Evolutionary conservation across 2,797 vertebrate genomes (phyloP).

Genomic region (Chromis chromis): DNA sequence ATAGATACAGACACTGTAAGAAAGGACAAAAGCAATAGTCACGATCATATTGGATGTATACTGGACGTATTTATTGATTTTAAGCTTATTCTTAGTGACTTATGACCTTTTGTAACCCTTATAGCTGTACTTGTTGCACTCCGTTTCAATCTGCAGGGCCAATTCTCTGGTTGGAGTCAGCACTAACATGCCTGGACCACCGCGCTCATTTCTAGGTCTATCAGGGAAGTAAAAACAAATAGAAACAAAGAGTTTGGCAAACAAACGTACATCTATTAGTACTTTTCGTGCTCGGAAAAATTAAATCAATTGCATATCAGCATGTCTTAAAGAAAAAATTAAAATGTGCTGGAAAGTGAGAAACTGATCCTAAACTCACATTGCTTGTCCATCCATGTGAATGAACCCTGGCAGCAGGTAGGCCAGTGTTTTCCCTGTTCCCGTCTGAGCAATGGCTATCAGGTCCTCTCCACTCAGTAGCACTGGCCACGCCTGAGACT

Average conservation of each 20-base stretch:
- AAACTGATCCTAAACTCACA: conserved; percentile 83
- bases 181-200: conserved; percentile 95
- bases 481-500: conserved; percentile 97
- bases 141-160: conserved; percentile 93
- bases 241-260: neutral
- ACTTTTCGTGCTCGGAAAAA: no score
- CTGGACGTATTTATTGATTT: neutral
- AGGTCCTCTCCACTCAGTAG: conserved; percentile 92
- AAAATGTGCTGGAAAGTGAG: no score
- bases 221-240: neutral
- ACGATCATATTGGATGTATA: neutral
- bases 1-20: conserved; percentile 92
- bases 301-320: accelerated
- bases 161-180: conserved; percentile 95
- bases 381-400: conserved; percentile 92
- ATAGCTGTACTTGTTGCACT: conserved; percentile 94
- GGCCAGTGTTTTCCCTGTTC: conserved; percentile 95
- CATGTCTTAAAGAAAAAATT: no score
- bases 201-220: conserved; percentile 83
- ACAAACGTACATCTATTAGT: neutral
- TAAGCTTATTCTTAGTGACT: neutral
- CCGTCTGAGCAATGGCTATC: conserved; percentile 96
- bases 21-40: neutral
- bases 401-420: conserved; percentile 97
- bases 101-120: conserved; percentile 91